Base-by-base conservation (phyloP, 2,888 invertebrate genomes). In the Crocallis elinguaria region DNA sequence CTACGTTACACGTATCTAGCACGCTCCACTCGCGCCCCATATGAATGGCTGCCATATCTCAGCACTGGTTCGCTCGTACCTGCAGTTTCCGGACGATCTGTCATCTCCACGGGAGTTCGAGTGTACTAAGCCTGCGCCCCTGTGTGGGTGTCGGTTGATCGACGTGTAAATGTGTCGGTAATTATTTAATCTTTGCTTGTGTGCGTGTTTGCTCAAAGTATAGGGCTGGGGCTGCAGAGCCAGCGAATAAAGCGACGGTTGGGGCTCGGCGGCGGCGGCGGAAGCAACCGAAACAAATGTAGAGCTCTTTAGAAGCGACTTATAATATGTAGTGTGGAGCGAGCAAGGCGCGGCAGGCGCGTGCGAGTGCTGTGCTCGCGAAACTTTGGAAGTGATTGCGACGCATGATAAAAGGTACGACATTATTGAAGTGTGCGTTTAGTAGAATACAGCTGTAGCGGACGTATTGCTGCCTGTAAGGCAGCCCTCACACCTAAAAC, bases 1-100 rank as follows among this genome's bases (percentile, higher is more conserved):
- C n/a, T n/a, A n/a, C n/a, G n/a, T n/a, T 6, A 4, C 19, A 35
- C 5, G 16, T 16, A n/a, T 35, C 16, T n/a, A 35, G 17, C 33
- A 35, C 35, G n/a, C 35, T 35, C 17, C 17, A 17, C 21, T 37
- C 25, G 25, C 25, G 9, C 37, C 33, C 13, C 21, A 27, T 39
- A 23, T 8, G 49, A 49, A 41, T 49, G 49, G 7, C 23, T 36
- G 41, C 45, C 44, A 55, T 49, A 41, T 55, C 44, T 44, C 59
- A 41, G 57, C 49, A 42, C 49, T 16, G 13, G 21, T 21, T 37
- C 13, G 21, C 23, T 13, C 16, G 38, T 38, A 51, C 57, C 48
- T 32, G 29, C 36, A 44, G 46, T 43, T 53, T 51, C 49, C 60
- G 53, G 61, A 51, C 64, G 54, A 69, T 69, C 62, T 59, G 60